phyloP scores from a whole-genome alignment of 2,888 invertebrate genomes.

The Serrognathus titanus region DNA sequence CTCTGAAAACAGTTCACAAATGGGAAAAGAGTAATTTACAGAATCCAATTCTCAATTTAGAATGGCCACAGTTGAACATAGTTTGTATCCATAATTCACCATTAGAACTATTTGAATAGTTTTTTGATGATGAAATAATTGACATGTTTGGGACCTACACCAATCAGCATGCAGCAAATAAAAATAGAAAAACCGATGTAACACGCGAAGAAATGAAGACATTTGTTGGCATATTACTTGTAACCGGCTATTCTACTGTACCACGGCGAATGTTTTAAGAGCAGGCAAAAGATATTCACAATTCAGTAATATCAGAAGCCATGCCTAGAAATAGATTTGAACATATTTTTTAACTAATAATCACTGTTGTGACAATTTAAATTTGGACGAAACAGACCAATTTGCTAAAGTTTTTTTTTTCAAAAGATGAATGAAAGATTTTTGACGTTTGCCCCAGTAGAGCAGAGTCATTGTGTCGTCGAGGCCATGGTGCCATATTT shows the following conservation, averaged over 20 bases:
- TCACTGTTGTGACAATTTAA: constrained; percentile 31
- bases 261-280: constrained; percentile 31
- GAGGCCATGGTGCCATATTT: constrained; percentile 35
- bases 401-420: constrained; percentile 29
- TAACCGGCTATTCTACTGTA: constrained; percentile 29
- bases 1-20: background rate
- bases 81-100: background rate
- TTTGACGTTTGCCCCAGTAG: constrained; percentile 25
- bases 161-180: constrained; percentile 18
- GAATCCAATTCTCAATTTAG: no score
- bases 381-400: constrained; percentile 23
- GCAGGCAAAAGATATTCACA: constrained; percentile 20
- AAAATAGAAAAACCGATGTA: constrained; percentile 13
- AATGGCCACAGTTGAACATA: background rate
- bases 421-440: constrained; percentile 26
- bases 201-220: constrained; percentile 14
- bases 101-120: constrained; percentile 6
- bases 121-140: constrained; percentile 18
- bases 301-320: constrained; percentile 25
- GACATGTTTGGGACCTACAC: constrained; percentile 17
- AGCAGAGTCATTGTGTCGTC: background rate
- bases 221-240: constrained; percentile 26
- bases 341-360: constrained; percentile 28
- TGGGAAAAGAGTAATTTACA: background rate
- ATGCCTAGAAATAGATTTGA: constrained; percentile 32